Base-by-base conservation (phyloP, 2,797 vertebrate genomes). In the Semotilus atromaculatus region DNA sequence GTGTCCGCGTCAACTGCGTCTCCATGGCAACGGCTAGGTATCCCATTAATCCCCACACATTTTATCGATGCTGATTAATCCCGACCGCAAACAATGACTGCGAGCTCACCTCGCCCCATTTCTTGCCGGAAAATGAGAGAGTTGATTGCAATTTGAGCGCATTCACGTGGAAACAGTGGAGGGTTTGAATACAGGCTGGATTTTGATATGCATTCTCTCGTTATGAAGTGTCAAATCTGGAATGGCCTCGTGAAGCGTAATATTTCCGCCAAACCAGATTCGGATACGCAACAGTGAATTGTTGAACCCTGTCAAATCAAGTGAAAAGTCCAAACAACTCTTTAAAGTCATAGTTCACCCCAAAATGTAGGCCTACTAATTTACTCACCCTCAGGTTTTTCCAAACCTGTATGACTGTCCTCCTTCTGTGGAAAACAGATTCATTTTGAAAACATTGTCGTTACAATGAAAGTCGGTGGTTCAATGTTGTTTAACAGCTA, bases 61-160 rank as follows among this genome's bases (percentile, higher is more conserved):
- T 89, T 88, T 87, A 90, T 87, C 75, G 51, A 88, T 71, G 84
- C 86, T 89, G 85, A 88, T 88, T 90, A 89, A 88, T 81, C 88
- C 79, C 31, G 72, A 43, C 68, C 34, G 26, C 81, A 88, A 86
- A 89, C 85, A 88, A 88, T 88, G 86, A 85, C 80, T 86, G 58
- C 64, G 23, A 23, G 3, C 64, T 78, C 81, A 83, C 72, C 82
- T 76, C 67, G 4, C 40, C 9, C 51, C 9, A 48, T 29, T 85
- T 80, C 66, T 60, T 62, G 26, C 51, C 21, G 1, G 9, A 51
- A 71, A 84, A 66, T 19, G 66, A 78, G 85, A 83, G 73, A 85
- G n/a, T 40, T 78, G 67, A 85, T 80, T 88, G 82, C 79, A 87
- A 68, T 88, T 83, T 72, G 48, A 88, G 31, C 16, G 9, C 80